A percentile compares a stretch with the other conserved stretches of the same genome.
Conservation (phyloP, 2,797 vertebrate genomes). For the Cygnus olor region DNA sequence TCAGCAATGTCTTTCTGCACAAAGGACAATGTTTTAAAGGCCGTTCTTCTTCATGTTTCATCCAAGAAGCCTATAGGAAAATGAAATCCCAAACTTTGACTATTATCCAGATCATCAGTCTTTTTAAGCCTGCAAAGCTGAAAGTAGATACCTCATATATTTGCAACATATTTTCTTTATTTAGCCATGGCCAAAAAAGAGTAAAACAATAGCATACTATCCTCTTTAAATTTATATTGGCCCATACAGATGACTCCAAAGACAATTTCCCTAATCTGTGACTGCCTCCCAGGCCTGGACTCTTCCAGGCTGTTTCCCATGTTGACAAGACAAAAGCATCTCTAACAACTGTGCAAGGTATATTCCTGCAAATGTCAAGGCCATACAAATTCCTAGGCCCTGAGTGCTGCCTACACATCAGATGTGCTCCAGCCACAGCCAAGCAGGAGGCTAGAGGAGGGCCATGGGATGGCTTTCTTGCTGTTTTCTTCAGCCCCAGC, state of each 20-base stretch:
- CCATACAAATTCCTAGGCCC: constrained; percentile 2
- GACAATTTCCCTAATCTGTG: constrained; percentile 5
- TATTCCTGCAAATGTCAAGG: background rate
- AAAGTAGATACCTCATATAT: constrained; percentile 33
- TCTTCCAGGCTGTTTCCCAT: background rate
- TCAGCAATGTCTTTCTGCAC: background rate
- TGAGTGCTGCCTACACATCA: constrained; percentile 11
- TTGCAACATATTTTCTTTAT: constrained; percentile 39
- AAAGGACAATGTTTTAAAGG: background rate
- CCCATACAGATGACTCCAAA: constrained; percentile 9
- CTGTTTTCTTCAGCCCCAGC: background rate
- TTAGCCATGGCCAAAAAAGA: constrained; percentile 19
- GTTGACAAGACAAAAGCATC: constrained; percentile 14
- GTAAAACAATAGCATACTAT: background rate
- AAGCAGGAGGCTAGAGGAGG: background rate
- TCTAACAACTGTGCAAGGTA: background rate
- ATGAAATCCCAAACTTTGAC: constrained; percentile 16
- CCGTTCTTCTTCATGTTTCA: background rate
- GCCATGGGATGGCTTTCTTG: background rate
- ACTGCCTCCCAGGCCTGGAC: background rate
- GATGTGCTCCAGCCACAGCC: constrained; percentile 11
- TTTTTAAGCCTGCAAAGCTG: constrained; percentile 34
- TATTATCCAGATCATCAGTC: constrained; percentile 7
- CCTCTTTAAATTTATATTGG: constrained; percentile 45
- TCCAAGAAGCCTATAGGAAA: constrained; percentile 29